Conservation (phyloP, 2,113 vertebrate species). For the Thymallus thymallus region DNA sequence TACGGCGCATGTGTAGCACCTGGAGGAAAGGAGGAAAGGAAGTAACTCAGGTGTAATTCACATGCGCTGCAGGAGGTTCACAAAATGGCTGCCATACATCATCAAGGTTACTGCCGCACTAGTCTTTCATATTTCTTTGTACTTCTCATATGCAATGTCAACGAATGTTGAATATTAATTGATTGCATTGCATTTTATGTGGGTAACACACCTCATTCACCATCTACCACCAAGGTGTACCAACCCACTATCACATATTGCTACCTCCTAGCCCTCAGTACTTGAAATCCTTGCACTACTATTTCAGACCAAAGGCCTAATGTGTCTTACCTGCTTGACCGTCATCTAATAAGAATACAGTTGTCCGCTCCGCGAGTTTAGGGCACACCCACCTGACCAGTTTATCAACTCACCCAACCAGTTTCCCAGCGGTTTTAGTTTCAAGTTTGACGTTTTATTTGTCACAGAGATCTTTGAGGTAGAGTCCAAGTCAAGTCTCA, state of each 20-base stretch:
- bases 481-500: too few species aligned
- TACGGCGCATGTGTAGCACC: slow-evolving; percentile 83
- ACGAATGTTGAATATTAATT: not conserved
- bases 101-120: not conserved
- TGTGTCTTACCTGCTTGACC: not conserved
- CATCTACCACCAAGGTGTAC: not conserved
- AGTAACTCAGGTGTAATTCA: not conserved
- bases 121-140: not conserved
- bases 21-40: not conserved
- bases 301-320: not conserved
- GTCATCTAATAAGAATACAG: not conserved
- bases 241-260: not conserved
- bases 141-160: not conserved
- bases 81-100: not conserved
- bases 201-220: not conserved
- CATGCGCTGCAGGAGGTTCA: not conserved
- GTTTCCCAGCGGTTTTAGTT: not conserved
- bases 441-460: too few species aligned
- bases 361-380: not conserved
- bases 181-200: not conserved
- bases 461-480: too few species aligned
- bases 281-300: not conserved
- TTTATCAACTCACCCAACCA: not conserved
- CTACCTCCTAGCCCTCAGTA: not conserved
- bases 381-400: not conserved